A percentile compares a stretch with the other conserved stretches of the same genome.
Conservation (phyloP, 1,140 invertebrate genomes). For the Limonius californicus region DNA sequence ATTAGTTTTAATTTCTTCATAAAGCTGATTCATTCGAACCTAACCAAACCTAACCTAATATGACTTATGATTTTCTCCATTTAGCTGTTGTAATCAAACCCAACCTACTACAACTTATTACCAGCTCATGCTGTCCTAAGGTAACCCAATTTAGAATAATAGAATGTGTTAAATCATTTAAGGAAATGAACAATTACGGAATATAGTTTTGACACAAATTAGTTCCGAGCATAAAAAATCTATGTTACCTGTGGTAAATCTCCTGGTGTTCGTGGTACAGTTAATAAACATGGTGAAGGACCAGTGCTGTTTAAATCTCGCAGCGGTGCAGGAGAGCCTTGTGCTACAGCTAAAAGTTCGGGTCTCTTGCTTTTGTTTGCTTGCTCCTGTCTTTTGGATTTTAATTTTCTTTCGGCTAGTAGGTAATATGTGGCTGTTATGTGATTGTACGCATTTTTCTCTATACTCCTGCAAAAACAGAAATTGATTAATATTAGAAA, state of each 20-base stretch:
- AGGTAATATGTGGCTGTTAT: constrained; percentile 98
- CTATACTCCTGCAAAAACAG: constrained; percentile 80
- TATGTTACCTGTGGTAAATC: constrained; percentile 60
- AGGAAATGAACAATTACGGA: background rate
- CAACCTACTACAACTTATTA: too few species aligned
- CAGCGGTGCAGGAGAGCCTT: constrained; percentile 43
- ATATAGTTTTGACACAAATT: too few species aligned
- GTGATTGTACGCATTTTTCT: constrained; percentile 96
- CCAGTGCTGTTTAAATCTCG: constrained; percentile 48
- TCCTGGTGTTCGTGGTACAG: constrained; percentile 57
- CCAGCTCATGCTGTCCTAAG: too few species aligned
- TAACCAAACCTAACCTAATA: too few species aligned
- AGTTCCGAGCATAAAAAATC: constrained; percentile 8
- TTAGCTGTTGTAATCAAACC: too few species aligned
- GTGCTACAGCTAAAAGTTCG: constrained; percentile 43
- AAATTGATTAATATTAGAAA: constrained; percentile 14
- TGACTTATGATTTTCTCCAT: too few species aligned
- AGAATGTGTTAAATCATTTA: too few species aligned
- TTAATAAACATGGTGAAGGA: constrained; percentile 48
- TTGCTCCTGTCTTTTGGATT: constrained; percentile 65
- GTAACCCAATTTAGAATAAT: too few species aligned
- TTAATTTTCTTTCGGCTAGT: constrained; percentile 87
- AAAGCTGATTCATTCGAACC: too few species aligned
- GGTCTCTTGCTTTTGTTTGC: constrained; percentile 48
- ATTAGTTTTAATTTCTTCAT: too few species aligned